Percentiles rank a stretch among this genome's conserved stretches.
Evolutionary conservation across 2,888 invertebrate species (phyloP).

Genomic region (Drosophila suboccidentalis): DNA sequence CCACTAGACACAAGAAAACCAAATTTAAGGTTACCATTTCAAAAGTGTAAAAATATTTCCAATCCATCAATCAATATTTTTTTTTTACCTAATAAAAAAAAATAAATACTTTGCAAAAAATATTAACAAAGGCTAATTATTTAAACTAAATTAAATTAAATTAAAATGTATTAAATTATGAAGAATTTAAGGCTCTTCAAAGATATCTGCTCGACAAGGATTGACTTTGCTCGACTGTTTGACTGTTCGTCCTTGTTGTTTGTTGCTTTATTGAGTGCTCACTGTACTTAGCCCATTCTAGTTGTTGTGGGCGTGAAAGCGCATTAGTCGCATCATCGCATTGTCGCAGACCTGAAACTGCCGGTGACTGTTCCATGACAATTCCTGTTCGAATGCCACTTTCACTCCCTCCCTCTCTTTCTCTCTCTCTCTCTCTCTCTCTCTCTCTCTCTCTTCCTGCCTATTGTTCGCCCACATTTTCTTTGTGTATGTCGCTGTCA

Average conservation of each 20-base stretch:
- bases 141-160: too few species aligned
- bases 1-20: too few species aligned
- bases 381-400: neutral
- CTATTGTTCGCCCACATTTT: slow-evolving; percentile 1
- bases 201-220: too few species aligned
- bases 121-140: too few species aligned
- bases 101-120: too few species aligned
- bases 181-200: too few species aligned
- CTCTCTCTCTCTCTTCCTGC: neutral
- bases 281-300: slow-evolving; percentile 4
- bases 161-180: too few species aligned
- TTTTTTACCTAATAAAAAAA: too few species aligned
- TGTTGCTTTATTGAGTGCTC: neutral
- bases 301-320: slow-evolving; percentile 7
- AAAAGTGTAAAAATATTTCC: too few species aligned
- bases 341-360: neutral
- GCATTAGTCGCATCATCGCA: neutral
- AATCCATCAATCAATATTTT: too few species aligned
- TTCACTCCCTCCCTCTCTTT: too few species aligned
- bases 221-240: neutral
- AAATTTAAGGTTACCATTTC: too few species aligned
- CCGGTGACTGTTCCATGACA: slow-evolving; percentile 3
- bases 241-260: neutral
- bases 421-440: neutral
- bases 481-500: slow-evolving; percentile 45